Conservation (phyloP, 2,113 vertebrate species). For the Oryctolagus cuniculus region DNA sequence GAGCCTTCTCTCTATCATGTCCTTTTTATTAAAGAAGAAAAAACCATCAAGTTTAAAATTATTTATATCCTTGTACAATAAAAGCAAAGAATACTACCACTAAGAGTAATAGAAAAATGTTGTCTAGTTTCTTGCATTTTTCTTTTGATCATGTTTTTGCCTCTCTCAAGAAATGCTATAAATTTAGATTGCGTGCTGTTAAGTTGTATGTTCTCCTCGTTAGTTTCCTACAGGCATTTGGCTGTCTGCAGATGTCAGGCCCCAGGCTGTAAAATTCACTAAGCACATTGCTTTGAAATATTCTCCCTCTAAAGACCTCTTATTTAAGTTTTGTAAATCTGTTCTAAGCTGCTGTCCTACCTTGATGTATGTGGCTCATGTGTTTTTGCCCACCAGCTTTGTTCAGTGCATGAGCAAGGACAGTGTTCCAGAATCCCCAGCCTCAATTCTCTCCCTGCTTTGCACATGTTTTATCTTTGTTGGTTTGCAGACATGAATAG, state of each 20-base stretch:
- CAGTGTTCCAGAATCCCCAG: conserved; percentile 32
- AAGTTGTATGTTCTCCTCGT: conserved; percentile 72
- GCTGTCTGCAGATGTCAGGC: conserved; percentile 78
- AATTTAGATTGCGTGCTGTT: conserved; percentile 39
- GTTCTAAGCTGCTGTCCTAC: conserved; percentile 72
- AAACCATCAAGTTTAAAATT: neutral
- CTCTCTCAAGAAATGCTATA: conserved; percentile 35
- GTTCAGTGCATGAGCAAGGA: conserved; percentile 23
- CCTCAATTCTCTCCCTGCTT: neutral
- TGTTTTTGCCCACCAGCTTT: conserved; percentile 45
- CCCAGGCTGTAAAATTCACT: conserved; percentile 77
- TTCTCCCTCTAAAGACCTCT: conserved; percentile 60
- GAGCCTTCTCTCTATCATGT: neutral
- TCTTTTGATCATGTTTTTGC: conserved; percentile 48
- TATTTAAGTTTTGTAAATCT: conserved; percentile 78
- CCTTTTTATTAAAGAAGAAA: neutral
- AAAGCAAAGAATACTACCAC: neutral
- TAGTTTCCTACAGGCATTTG: conserved; percentile 73
- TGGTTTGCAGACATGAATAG: conserved; percentile 49
- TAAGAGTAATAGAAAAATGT: neutral
- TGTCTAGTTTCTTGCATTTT: neutral
- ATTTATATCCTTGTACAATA: neutral
- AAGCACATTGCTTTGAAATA: conserved; percentile 79
- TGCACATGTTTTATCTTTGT: conserved; percentile 13
- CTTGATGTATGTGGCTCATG: conserved; percentile 63